Conservation (phyloP, 2,113 vertebrate species). For the Pelecanus crispus region DNA sequence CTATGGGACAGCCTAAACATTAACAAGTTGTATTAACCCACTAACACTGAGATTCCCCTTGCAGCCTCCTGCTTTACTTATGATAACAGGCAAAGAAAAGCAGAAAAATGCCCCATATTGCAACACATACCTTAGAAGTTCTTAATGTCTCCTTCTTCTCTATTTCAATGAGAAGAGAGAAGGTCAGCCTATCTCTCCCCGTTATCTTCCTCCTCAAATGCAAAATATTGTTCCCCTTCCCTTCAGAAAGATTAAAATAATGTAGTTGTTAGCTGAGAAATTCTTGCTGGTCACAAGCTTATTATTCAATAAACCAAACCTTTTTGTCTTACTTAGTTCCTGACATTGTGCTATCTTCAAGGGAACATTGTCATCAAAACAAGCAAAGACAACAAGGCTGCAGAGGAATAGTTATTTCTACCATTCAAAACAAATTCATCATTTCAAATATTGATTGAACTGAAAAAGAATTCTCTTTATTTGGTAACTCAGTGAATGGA, state of each 20-base stretch:
- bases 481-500: background rate
- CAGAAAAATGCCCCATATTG: background rate
- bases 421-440: background rate
- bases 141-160: background rate
- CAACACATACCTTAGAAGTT: background rate
- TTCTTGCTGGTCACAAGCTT: background rate
- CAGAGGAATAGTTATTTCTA: background rate
- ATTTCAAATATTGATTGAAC: background rate
- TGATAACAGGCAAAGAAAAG: background rate
- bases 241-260: background rate
- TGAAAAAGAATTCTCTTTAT: background rate
- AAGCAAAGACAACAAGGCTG: background rate
- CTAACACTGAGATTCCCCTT: background rate
- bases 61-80: background rate
- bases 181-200: background rate
- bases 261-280: background rate
- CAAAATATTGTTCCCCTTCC: background rate
- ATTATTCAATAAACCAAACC: background rate
- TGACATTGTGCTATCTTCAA: background rate
- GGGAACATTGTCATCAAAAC: background rate
- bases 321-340: background rate
- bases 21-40: background rate
- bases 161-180: background rate
- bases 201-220: background rate
- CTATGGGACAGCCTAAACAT: background rate